These are phyloP conservation scores for Harpagifer antarcticus DNA, from an alignment of 2,797 vertebrate species.

Conservation along the genomic window DNA sequence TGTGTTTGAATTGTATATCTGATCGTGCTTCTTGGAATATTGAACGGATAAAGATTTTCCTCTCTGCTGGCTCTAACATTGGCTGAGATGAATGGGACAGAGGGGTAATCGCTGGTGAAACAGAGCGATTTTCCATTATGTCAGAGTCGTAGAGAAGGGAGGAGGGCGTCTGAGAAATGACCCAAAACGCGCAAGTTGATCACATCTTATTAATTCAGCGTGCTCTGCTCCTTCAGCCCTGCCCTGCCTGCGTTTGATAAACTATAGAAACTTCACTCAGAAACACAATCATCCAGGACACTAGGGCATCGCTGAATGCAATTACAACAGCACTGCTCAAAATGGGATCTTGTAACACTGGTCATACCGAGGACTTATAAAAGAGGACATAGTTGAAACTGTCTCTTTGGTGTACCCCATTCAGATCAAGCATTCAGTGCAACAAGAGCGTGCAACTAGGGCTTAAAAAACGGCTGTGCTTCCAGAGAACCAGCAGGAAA, in stretches of 20 bases:
- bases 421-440: not conserved
- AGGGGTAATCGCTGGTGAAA: constrained; percentile 43
- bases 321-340: not conserved
- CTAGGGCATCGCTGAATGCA: too few species aligned
- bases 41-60: constrained; percentile 41
- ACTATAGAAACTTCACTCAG: not conserved
- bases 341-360: not conserved
- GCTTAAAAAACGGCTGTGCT: not conserved
- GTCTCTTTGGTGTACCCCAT: not conserved
- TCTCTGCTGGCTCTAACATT: constrained; percentile 32
- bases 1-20: constrained; percentile 16
- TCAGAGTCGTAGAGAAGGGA: constrained; percentile 32
- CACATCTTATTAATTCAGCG: constrained; percentile 42
- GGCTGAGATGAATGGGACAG: constrained; percentile 50
- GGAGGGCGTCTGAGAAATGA: constrained; percentile 50
- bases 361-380: not conserved
- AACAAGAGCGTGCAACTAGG: not conserved
- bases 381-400: not conserved
- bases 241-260: not conserved
- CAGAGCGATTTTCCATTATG: constrained; percentile 56
- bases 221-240: constrained; percentile 2
- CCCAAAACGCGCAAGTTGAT: constrained; percentile 48
- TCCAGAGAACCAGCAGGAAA: not conserved
- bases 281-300: not conserved
- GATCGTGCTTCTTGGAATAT: constrained; percentile 38